phyloP scores from a whole-genome alignment of 1,140 invertebrate species.

The Paraescarpia echinospica region DNA sequence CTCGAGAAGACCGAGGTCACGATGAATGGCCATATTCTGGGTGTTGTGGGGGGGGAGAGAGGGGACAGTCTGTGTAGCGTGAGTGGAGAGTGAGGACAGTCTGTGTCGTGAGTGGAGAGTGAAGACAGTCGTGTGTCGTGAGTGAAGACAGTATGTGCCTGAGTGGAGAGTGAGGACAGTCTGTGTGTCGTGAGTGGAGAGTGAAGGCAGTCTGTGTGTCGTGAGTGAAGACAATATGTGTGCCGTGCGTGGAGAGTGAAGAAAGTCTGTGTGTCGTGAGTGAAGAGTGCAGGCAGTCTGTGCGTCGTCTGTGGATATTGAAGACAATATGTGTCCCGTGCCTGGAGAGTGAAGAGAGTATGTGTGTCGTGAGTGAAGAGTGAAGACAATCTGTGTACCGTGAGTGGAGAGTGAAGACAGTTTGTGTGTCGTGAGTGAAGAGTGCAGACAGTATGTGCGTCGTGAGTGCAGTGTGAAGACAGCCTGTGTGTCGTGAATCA shows the following conservation, averaged over 20 bases:
- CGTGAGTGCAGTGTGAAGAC: neutral
- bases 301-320: neutral
- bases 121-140: too few species aligned
- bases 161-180: too few species aligned
- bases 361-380: neutral
- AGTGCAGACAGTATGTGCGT: neutral
- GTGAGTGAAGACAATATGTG: neutral
- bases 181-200: too few species aligned
- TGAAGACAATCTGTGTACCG: neutral
- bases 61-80: neutral
- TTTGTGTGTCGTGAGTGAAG: neutral
- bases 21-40: neutral
- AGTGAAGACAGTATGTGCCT: too few species aligned
- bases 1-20: neutral
- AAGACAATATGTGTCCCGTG: neutral
- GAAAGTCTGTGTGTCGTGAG: neutral
- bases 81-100: neutral
- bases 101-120: neutral
- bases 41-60: neutral
- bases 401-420: too few species aligned
- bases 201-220: too few species aligned
- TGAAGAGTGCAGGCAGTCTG: neutral
- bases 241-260: neutral
- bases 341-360: neutral
- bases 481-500: neutral